These are phyloP conservation scores for Eidolon dupreanum DNA, from an alignment of 2,797 vertebrate species.

Conservation along the genomic window DNA sequence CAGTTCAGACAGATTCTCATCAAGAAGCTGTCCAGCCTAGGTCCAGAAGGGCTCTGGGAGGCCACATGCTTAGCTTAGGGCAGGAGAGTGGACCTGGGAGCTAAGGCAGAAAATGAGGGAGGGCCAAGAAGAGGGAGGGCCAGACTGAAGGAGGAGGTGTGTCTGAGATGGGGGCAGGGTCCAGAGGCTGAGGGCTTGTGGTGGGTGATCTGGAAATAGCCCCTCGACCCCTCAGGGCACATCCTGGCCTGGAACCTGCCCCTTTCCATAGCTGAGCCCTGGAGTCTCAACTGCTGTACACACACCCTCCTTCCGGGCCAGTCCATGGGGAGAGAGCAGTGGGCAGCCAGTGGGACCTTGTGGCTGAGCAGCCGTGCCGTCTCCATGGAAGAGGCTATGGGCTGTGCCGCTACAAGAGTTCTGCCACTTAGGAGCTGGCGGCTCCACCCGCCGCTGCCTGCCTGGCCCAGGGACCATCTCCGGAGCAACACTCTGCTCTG, in stretches of 20 bases:
- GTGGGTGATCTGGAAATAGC: background rate
- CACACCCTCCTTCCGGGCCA: background rate
- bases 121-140: background rate
- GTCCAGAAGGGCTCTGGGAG: background rate
- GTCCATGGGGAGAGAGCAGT: conserved; percentile 52
- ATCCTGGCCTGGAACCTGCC: background rate
- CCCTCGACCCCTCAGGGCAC: background rate
- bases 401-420: conserved; percentile 75
- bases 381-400: conserved; percentile 76
- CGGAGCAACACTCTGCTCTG: conserved; percentile 71
- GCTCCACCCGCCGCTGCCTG: background rate
- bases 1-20: background rate
- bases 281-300: background rate
- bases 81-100: background rate
- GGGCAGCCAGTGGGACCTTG: conserved; percentile 54
- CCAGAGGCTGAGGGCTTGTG: background rate
- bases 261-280: background rate
- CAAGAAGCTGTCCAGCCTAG: background rate
- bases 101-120: background rate
- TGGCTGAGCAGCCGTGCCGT: conserved; percentile 73
- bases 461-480: conserved; percentile 65
- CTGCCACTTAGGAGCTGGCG: conserved; percentile 77
- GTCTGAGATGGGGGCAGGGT: background rate
- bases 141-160: background rate
- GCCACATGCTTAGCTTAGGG: background rate